phyloP scores from a whole-genome alignment of 2,888 invertebrate genomes.

The Himalopsyche anomala region DNA sequence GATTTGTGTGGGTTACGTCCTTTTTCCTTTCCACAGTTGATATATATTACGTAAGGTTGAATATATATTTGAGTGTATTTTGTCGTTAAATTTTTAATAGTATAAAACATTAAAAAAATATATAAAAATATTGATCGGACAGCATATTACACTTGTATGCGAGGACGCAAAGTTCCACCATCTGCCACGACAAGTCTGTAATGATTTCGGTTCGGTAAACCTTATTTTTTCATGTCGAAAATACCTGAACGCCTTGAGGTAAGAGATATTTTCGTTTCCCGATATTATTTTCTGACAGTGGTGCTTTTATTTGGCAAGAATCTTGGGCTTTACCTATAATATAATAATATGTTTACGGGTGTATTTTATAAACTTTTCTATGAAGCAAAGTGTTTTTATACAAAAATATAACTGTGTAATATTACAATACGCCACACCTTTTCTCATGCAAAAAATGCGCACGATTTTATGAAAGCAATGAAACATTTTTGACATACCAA shows the following conservation, averaged over 20 bases:
- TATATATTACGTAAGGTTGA: no score
- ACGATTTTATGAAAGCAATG: slow-evolving; percentile 10
- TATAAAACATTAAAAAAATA: neutral
- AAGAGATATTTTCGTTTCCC: slow-evolving; percentile 44
- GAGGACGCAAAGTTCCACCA: slow-evolving; percentile 1
- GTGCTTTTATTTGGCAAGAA: slow-evolving; percentile 19
- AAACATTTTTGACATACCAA: slow-evolving; percentile 10
- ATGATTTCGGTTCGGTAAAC: slow-evolving; percentile 38
- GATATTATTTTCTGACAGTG: slow-evolving; percentile 41
- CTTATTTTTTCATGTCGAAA: slow-evolving; percentile 45
- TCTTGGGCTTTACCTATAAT: slow-evolving; percentile 22
- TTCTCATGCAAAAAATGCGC: neutral
- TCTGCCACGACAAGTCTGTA: slow-evolving; percentile 31
- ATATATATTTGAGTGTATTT: neutral
- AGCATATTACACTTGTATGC: neutral
- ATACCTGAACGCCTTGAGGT: slow-evolving; percentile 35
- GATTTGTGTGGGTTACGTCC: no score
- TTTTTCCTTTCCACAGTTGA: no score
- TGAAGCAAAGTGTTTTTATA: neutral
- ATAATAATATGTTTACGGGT: slow-evolving; percentile 23
- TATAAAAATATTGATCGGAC: slow-evolving; percentile 1
- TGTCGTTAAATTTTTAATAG: neutral
- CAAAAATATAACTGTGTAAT: neutral
- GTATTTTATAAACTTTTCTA: slow-evolving; percentile 40
- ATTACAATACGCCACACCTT: neutral